Percentiles rank a stretch among this genome's conserved stretches.
phyloP scores from a whole-genome alignment of 2,888 invertebrate species.

The Hoplodrina ambigua region DNA sequence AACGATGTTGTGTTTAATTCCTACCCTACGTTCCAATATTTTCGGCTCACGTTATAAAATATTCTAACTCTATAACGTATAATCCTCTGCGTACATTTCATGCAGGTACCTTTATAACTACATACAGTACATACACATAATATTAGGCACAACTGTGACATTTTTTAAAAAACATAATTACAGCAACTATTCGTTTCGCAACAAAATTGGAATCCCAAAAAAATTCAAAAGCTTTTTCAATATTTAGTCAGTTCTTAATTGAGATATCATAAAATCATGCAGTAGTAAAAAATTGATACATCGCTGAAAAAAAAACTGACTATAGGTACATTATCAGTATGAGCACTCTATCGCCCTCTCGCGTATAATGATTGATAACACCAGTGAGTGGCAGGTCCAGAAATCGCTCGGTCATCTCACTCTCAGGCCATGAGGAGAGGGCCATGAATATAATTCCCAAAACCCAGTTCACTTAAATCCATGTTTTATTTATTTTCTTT shows the following conservation, averaged over 20 bases:
- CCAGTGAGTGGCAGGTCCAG: slow-evolving; percentile 43
- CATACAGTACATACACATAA: too few species aligned
- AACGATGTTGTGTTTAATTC: slow-evolving; percentile 25
- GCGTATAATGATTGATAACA: slow-evolving; percentile 55
- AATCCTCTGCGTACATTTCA: slow-evolving; percentile 8
- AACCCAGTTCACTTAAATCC: slow-evolving; percentile 12
- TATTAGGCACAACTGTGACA: background rate
- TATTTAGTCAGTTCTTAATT: background rate
- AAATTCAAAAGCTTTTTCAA: slow-evolving; percentile 1
- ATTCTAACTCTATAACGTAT: slow-evolving; percentile 10
- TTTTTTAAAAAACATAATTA: background rate
- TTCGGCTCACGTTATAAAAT: slow-evolving; percentile 19
- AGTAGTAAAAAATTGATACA: slow-evolving; percentile 4
- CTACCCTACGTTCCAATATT: slow-evolving; percentile 2
- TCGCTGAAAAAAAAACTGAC: background rate
- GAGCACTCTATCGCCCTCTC: slow-evolving; percentile 35
- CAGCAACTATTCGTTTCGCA: background rate
- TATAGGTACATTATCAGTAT: slow-evolving; percentile 6
- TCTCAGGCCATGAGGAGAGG: slow-evolving; percentile 32
- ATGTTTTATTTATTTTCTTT: slow-evolving; percentile 26
- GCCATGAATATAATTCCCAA: slow-evolving; percentile 36
- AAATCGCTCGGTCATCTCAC: slow-evolving; percentile 41
- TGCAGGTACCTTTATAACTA: background rate
- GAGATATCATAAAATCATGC: slow-evolving; percentile 3
- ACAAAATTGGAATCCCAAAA: background rate